Evolutionary conservation across 2,797 vertebrate genomes (phyloP).

Genomic region (Coilia nasus): DNA sequence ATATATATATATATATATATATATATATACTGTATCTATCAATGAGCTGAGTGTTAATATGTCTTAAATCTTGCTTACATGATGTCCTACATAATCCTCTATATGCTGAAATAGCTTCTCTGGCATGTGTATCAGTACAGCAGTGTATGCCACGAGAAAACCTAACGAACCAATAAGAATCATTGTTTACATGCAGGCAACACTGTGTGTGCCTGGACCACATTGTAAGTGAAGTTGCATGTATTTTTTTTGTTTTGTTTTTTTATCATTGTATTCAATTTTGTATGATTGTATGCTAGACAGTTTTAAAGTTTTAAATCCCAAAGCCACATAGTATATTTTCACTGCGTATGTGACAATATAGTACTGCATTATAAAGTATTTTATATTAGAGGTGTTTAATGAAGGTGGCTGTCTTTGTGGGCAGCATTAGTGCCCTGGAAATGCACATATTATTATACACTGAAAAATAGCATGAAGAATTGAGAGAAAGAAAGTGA

Average conservation of each 20-base stretch:
- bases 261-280: not conserved
- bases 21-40: no score
- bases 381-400: not conserved
- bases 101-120: not conserved
- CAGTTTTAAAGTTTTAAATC: not conserved
- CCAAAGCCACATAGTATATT: not conserved
- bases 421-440: not conserved
- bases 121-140: not conserved
- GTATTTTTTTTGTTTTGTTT: not conserved
- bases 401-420: not conserved
- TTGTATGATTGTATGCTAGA: conserved; percentile 11
- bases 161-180: not conserved
- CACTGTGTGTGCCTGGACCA: conserved; percentile 10
- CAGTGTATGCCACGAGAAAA: not conserved
- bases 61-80: not conserved
- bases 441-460: not conserved
- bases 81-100: not conserved
- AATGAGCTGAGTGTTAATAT: not conserved
- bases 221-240: conserved; percentile 8
- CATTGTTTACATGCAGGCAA: conserved; percentile 24
- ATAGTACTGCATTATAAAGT: not conserved
- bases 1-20: not conserved
- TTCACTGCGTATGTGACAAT: conserved; percentile 16
- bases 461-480: not conserved
- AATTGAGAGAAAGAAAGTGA: not conserved